Conservation (phyloP, 2,113 vertebrate genomes). For the Tapirus terrestris region DNA sequence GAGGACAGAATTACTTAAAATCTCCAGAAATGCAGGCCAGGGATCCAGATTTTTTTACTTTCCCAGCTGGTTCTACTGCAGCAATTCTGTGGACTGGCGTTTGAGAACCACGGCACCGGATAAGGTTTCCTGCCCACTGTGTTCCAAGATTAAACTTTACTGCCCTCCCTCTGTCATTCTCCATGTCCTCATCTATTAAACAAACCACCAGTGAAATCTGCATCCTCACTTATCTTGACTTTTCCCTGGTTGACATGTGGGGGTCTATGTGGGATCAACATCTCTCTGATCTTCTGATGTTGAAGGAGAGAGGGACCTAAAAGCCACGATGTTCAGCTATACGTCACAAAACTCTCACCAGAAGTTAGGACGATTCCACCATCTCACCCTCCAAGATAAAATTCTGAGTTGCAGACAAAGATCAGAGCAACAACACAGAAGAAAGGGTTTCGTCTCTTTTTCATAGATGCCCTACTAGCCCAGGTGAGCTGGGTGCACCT, state of each 20-base stretch:
- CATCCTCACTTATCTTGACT: background rate
- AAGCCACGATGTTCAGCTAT: background rate
- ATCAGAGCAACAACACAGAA: background rate
- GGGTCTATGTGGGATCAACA: background rate
- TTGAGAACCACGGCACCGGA: background rate
- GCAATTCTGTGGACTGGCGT: too few species aligned
- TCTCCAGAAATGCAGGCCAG: background rate
- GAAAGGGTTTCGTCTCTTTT: background rate
- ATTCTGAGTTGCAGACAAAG: background rate
- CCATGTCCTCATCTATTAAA: background rate
- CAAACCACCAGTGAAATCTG: background rate
- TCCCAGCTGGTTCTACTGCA: background rate
- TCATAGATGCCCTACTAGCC: rapidly evolving
- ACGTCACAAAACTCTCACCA: background rate
- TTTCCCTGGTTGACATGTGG: background rate
- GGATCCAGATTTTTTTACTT: background rate
- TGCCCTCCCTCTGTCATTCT: background rate
- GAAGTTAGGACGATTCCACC: background rate
- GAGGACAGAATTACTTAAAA: background rate
- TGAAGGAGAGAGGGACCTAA: background rate
- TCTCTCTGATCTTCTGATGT: background rate
- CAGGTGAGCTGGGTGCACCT: rapidly evolving
- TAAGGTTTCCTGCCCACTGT: background rate
- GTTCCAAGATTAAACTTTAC: background rate
- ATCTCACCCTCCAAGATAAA: background rate